Base-by-base conservation (phyloP, 2,113 vertebrate species). In the Myocastor coypus region DNA sequence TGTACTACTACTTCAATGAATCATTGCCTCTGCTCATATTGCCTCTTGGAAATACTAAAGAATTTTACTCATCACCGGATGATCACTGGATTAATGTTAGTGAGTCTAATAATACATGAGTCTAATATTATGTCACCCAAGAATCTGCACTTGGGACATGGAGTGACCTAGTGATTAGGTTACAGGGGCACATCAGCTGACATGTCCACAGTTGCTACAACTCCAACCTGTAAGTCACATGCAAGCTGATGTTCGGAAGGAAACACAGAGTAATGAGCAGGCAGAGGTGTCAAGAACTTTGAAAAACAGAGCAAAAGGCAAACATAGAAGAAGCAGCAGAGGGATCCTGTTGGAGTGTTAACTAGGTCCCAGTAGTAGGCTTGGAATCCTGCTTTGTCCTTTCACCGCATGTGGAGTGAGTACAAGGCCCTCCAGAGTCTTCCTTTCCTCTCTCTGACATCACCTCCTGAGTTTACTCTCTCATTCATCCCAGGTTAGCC, bases 101-200 rank as follows among this genome's bases (percentile, higher is more conserved):
- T 87, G 55, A 64, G 73, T 46, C 91, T 84, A 77, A 78, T 83
- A 95, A 95, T 77, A 94, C 14, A 20, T 89, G 87, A 94, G 42
- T 64, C 94, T 93, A 64, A 93, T 81, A 66, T 89, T 92, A 84
- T 82, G 52, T 94, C 94, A 95, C n/a, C 77, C 55, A 83, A 64
- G 71, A 88, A 90, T 81, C 75, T 84, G 57, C 81, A 87, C 81
- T 24, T 59, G 78, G 71, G 69, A 89, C 81, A 50, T n/a, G 3
- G 85, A 94, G 94, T 94, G 77, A 84, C 94, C 94, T n/a, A 97
- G 77, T 4, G 81, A 90, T 96, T 94, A 96, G 78, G 83, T 97
- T 96, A 97, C 32, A 83, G 88, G 59, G 59, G 64, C 40, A 52
- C 86, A 94, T 24, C 40, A 83, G 55, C 82, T 55, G 59, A 96